A percentile compares a stretch with the other conserved stretches of the same genome.
These are phyloP conservation scores for Ursus arctos DNA, from an alignment of 2,113 vertebrate genomes.

Conservation along the genomic window DNA sequence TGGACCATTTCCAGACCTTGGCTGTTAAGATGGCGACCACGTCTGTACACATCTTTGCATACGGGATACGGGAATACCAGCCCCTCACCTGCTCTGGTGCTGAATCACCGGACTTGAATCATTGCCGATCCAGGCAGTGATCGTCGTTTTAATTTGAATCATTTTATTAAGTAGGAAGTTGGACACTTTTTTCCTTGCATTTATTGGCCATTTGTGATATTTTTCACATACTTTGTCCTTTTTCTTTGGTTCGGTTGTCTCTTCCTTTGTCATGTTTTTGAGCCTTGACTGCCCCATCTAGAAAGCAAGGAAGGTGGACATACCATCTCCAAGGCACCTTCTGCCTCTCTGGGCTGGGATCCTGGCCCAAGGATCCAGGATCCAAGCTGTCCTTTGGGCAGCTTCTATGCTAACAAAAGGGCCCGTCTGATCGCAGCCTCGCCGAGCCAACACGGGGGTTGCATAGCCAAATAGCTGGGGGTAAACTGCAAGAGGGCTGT, in stretches of 20 bases:
- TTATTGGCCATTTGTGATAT: not conserved
- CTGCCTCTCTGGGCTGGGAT: not conserved
- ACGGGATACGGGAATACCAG: not conserved
- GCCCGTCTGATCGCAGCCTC: not conserved
- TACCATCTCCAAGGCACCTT: not conserved
- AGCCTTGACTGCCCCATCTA: not conserved
- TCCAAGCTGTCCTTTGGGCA: not conserved
- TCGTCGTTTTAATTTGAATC: conserved; percentile 13
- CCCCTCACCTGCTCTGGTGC: not conserved
- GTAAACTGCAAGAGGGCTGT: not conserved
- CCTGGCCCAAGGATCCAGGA: not conserved
- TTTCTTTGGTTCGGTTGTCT: not conserved
- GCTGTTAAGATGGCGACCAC: not conserved
- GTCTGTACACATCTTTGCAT: not conserved
- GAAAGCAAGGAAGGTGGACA: not conserved
- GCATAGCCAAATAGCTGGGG: not conserved
- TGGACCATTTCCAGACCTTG: not conserved
- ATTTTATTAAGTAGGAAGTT: not conserved
- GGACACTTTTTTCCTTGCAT: not conserved
- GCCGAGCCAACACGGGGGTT: not conserved
- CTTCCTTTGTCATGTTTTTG: not conserved
- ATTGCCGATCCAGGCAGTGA: not conserved
- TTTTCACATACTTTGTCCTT: not conserved
- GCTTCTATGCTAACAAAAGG: not conserved
- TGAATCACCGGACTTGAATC: not conserved